Base-by-base conservation (phyloP, 2,797 vertebrate species). In the Scomberomorus guttatus region DNA sequence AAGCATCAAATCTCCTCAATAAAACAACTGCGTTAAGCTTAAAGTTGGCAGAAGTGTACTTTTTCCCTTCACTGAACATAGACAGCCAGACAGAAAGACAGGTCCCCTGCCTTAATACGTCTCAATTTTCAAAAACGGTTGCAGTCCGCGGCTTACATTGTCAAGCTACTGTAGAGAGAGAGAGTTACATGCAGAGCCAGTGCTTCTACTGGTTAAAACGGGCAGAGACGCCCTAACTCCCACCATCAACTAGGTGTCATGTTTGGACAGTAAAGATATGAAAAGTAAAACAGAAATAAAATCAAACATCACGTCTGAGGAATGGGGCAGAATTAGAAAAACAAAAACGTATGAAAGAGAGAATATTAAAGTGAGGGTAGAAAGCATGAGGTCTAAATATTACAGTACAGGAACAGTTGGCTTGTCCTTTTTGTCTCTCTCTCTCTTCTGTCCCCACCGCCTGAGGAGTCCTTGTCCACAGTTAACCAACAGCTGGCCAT, bases 401-500 rank as follows among this genome's bases (percentile, higher is more conserved):
- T 93, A 94, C 91, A 94, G 90, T 95, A 94, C 93, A 91, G 87
- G 90, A 94, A 94, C 90, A 89, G 90, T 92, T 90, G 89, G 90
- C 91, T 81, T 92, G 90, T 92, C 92, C 79, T 90, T 90, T 86
- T 74, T 80, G 32, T 75, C 56, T 85, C 59, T 91, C 37, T 71
- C 78, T 92, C 93, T 93, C 93, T 92, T 93, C 94, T 93, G 95
- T 97, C 96, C 95, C 95, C 96, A 95, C 95, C 93, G 95, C 96
- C 96, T 96, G 96, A 97, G 96, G 96, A 96, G 95, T 96, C 95
- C 94, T 94, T 93, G 93, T 96, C 94, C 95, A 95, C 90, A 95
- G 95, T 95, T 95, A 95, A 95, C 95, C 95, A 92, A 95, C 94
- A 96, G 96, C 91, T 88, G 93, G 94, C 95, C 92, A 90, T 77